Evolutionary conservation across 2,797 vertebrate species (phyloP).

Genomic region (Cyprinodon diabolis): DNA sequence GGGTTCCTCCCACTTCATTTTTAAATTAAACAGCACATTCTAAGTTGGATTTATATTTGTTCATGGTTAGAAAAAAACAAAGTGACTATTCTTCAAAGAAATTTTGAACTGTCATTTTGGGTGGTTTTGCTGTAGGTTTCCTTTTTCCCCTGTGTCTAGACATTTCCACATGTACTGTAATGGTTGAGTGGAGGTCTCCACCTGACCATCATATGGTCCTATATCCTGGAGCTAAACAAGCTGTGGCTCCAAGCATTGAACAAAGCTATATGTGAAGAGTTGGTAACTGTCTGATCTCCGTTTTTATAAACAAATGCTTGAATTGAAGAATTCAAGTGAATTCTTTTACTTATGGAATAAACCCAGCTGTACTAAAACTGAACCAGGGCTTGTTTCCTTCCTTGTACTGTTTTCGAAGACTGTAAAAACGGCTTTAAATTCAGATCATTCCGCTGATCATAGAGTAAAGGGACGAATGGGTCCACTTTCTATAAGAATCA

Average conservation of each 20-base stretch:
- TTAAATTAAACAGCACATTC: constrained; percentile 30
- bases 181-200: constrained; percentile 28
- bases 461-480: too few species aligned
- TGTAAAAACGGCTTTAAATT: too few species aligned
- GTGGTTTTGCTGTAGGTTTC: constrained; percentile 32
- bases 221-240: constrained; percentile 44
- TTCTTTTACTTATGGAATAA: constrained; percentile 60
- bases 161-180: constrained; percentile 56
- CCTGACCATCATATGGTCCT: constrained; percentile 72
- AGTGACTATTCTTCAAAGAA: constrained; percentile 17
- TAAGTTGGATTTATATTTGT: constrained; percentile 33
- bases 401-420: not conserved
- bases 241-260: constrained; percentile 35
- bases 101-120: constrained; percentile 19
- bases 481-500: too few species aligned
- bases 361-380: constrained; percentile 7
- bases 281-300: constrained; percentile 44
- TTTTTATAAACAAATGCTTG: constrained; percentile 63
- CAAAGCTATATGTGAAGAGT: constrained; percentile 43
- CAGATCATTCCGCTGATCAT: too few species aligned
- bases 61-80: constrained; percentile 3
- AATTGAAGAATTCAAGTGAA: constrained; percentile 45
- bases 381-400: not conserved
- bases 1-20: constrained; percentile 33
- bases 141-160: constrained; percentile 45